phyloP scores from a whole-genome alignment of 2,888 invertebrate species.

The Drosophila pseudotalamancana region DNA sequence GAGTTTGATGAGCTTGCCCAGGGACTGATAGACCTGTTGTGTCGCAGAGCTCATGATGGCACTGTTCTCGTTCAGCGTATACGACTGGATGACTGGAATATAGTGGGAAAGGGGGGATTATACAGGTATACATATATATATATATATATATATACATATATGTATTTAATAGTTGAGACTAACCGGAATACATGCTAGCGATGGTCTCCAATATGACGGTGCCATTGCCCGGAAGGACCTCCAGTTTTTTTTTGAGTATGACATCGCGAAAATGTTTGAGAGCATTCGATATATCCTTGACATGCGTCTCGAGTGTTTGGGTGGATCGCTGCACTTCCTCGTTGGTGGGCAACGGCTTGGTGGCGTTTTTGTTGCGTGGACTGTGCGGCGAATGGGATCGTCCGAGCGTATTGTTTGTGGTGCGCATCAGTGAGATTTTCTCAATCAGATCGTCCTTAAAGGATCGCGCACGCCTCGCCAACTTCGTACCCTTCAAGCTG shows the following conservation, averaged over 20 bases:
- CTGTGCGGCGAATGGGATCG: slow-evolving; percentile 88
- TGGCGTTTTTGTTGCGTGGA: slow-evolving; percentile 86
- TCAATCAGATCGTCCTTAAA: slow-evolving; percentile 97
- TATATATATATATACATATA: background rate
- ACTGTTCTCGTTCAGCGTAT: slow-evolving; percentile 83
- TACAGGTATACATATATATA: background rate
- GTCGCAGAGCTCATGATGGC: slow-evolving; percentile 88
- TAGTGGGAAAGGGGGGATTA: background rate
- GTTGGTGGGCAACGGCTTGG: slow-evolving; percentile 83
- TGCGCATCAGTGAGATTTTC: slow-evolving; percentile 95
- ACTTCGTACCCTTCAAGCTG: slow-evolving; percentile 91
- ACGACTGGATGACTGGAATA: slow-evolving; percentile 81
- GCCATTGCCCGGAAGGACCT: slow-evolving; percentile 97
- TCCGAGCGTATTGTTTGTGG: slow-evolving; percentile 87
- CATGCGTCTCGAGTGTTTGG: slow-evolving; percentile 90
- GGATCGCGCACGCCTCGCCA: slow-evolving; percentile 94
- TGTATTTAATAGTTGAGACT: background rate
- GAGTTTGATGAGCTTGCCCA: slow-evolving; percentile 93
- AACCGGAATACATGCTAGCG: slow-evolving; percentile 92
- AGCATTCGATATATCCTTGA: slow-evolving; percentile 90
- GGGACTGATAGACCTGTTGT: slow-evolving; percentile 93
- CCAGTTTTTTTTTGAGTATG: slow-evolving; percentile 94
- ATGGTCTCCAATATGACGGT: slow-evolving; percentile 97
- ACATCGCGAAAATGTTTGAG: slow-evolving; percentile 96
- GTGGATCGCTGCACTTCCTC: slow-evolving; percentile 87